Percentiles rank a stretch among this genome's conserved stretches.
Conservation (phyloP, 2,888 invertebrate species). For the Thymelicus lineola region DNA sequence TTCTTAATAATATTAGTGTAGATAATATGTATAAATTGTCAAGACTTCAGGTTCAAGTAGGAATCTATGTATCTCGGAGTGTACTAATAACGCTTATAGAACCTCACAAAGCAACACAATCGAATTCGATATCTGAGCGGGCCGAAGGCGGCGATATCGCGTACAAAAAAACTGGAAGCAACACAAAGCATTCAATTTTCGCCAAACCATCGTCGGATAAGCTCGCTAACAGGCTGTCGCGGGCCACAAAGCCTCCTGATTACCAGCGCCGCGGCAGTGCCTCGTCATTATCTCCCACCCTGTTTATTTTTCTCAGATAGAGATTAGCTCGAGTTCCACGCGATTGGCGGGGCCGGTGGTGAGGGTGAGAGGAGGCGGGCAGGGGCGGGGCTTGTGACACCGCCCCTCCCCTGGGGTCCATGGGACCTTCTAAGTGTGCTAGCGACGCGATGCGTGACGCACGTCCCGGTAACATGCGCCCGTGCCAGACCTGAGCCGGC, state of each 20-base stretch:
- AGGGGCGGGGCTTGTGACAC: conserved; percentile 47
- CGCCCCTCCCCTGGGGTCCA: conserved; percentile 57
- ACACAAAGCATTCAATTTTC: conserved; percentile 68
- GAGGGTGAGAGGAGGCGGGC: conserved; percentile 60
- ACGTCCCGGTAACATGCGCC: conserved; percentile 62
- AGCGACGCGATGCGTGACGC: conserved; percentile 61
- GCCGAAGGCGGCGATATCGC: conserved; percentile 45
- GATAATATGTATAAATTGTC: no score
- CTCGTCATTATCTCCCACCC: conserved; percentile 80
- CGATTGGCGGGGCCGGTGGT: conserved; percentile 72
- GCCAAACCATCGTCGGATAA: conserved; percentile 73
- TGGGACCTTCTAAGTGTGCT: conserved; percentile 50
- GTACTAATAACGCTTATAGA: not conserved
- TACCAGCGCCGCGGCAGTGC: conserved; percentile 71
- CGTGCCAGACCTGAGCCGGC: conserved; percentile 58
- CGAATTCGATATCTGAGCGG: conserved; percentile 40
- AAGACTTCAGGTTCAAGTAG: no score
- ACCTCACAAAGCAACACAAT: conserved; percentile 10
- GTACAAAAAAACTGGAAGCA: conserved; percentile 51
- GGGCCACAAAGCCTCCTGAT: conserved; percentile 80
- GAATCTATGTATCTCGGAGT: no score
- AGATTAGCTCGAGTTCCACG: conserved; percentile 80
- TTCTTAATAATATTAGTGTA: no score
- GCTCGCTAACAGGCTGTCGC: conserved; percentile 72
- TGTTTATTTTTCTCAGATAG: conserved; percentile 85